Conservation (phyloP, 2,797 vertebrate species). For the Acridotheres tristis region DNA sequence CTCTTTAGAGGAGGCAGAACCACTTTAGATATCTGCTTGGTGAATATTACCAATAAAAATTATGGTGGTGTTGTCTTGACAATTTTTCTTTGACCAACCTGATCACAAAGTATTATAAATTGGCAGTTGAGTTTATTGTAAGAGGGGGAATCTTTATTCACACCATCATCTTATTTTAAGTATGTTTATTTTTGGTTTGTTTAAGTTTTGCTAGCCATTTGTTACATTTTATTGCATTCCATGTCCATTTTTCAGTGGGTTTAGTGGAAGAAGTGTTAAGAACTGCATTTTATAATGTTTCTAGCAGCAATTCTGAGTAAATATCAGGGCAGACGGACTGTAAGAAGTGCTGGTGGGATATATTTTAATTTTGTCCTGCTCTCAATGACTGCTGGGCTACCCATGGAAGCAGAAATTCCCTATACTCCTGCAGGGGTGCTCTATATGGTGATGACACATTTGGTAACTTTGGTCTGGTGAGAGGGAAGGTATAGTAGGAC, state of each 20-base stretch:
- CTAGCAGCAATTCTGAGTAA: neutral
- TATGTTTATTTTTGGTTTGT: neutral
- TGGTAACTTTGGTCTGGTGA: neutral
- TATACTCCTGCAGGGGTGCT: neutral
- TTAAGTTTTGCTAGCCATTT: neutral
- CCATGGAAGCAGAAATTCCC: neutral
- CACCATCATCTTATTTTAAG: neutral
- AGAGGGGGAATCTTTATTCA: neutral
- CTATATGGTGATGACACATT: accelerated
- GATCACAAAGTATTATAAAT: neutral
- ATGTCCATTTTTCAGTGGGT: neutral
- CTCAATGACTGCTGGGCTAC: neutral
- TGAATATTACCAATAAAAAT: neutral
- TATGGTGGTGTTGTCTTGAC: neutral
- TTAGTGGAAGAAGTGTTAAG: neutral
- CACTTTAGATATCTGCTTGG: neutral
- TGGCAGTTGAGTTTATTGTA: neutral
- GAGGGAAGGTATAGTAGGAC: neutral
- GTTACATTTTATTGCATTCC: neutral
- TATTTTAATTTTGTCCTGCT: neutral
- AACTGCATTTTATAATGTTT: neutral
- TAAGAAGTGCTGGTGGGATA: neutral
- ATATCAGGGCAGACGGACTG: neutral
- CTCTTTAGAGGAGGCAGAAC: neutral
- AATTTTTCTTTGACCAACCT: neutral